Conservation (phyloP, 2,797 vertebrate genomes). For the Champsocephalus gunnari region DNA sequence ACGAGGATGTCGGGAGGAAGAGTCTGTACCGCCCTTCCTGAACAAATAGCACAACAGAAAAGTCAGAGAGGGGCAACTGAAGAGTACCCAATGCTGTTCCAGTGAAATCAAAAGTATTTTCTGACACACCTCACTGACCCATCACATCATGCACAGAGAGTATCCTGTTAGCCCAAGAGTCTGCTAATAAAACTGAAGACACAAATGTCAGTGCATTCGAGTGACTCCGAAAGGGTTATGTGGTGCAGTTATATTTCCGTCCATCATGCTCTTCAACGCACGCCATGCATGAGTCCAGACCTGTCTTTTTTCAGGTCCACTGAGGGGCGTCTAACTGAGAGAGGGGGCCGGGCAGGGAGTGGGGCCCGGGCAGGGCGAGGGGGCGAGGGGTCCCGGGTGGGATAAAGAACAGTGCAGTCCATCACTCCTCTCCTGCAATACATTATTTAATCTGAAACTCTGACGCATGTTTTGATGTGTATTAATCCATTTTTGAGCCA, state of each 20-base stretch:
- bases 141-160: conserved; percentile 47
- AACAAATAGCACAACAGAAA: conserved; percentile 61
- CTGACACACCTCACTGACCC: conserved; percentile 37
- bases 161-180: conserved; percentile 25
- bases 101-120: conserved; percentile 5
- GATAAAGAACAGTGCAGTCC: conserved; percentile 80
- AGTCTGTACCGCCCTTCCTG: conserved; percentile 80
- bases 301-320: conserved; percentile 78
- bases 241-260: conserved; percentile 46
- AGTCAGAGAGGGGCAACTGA: conserved; percentile 16
- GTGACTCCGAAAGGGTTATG: conserved; percentile 10
- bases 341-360: conserved; percentile 57
- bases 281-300: conserved; percentile 64
- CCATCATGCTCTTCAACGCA: conserved; percentile 16
- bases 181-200: conserved; percentile 27
- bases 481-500: not conserved
- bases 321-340: conserved; percentile 65
- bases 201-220: conserved; percentile 34
- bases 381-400: conserved; percentile 72
- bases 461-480: not conserved
- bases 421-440: conserved; percentile 80
- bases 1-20: conserved; percentile 52
- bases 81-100: not conserved
- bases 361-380: conserved; percentile 68
- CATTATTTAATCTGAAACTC: conserved; percentile 52